Evolutionary conservation across 2,888 invertebrate genomes (phyloP), one percentile per base, ranked within the genome.

Genomic region (Pseudococcus longispinus): DNA sequence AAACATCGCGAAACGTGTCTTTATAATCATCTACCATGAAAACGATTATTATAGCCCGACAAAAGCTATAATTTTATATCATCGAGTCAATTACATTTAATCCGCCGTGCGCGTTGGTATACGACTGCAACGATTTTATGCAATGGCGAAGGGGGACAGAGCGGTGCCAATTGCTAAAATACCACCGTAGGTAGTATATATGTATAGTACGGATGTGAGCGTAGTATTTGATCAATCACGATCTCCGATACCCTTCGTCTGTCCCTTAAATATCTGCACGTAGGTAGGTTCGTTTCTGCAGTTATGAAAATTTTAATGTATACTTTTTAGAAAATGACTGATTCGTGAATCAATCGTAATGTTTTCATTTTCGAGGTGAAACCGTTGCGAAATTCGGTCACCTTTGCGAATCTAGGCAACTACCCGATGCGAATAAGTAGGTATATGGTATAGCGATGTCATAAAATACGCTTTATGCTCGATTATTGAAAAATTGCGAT

Each of bases 1-100:
- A 60, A 60, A 60, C 23, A 60, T 60, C 60, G 60, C 60, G 60
- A 60, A 60, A 60, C 60, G 60, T 60, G 60, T 23, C 60, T 60
- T 60, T 60, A 60, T 60, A 60, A 60, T 60, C 60, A 60, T 60
- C 60, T 60, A 60, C 60, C 60, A 60, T 60, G 60, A 60, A 60
- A 60, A 60, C 60, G 60, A 60, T 51, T 51, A 60, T 60, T 55
- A 55, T 60, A 60, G 60, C 60, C 23, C 60, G 60, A 60, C 60
- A 60, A 60, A 60, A 60, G 60, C 60, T 60, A 60, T 60, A 60
- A 60, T 60, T 60, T 60, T 60, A 60, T 60, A 60, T 60, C 60
- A 60, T 60, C 60, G 23, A 60, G 60, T 60, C 60, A 60, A 60
- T 60, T 60, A 60, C 60, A 60, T 60, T 60, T 60, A 60, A 60